These are phyloP conservation scores for Bugulina stolonifera DNA, from an alignment of 2,888 invertebrate genomes.

Conservation along the genomic window DNA sequence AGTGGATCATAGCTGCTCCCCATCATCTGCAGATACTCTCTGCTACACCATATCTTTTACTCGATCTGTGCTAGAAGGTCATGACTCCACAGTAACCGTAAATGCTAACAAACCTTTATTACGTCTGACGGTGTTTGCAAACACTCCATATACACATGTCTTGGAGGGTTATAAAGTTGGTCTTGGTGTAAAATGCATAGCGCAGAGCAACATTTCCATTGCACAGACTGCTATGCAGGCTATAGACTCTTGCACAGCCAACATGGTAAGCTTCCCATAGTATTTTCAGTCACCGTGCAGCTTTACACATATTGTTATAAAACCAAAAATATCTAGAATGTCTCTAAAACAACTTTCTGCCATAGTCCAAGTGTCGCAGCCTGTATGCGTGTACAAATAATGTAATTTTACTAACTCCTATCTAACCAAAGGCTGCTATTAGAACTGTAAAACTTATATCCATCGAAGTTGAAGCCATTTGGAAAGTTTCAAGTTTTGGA, in stretches of 20 bases:
- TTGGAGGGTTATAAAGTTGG: neutral
- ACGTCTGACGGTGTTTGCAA: neutral
- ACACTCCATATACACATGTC: neutral
- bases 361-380: too few species aligned
- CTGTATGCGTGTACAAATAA: too few species aligned
- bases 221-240: neutral
- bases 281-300: too few species aligned
- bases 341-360: too few species aligned
- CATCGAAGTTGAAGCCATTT: too few species aligned
- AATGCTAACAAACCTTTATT: neutral
- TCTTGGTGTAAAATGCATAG: neutral
- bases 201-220: neutral
- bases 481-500: too few species aligned
- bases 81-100: neutral
- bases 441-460: too few species aligned
- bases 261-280: conserved; percentile 8
- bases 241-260: neutral
- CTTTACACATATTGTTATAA: too few species aligned
- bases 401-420: too few species aligned
- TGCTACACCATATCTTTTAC: neutral
- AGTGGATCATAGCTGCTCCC: too few species aligned
- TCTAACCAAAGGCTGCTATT: too few species aligned
- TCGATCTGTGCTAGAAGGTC: neutral
- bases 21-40: neutral
- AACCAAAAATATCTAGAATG: too few species aligned